These are phyloP conservation scores for Rhyacophila evoluta DNA, from an alignment of 2,888 invertebrate genomes.

Conservation along the genomic window DNA sequence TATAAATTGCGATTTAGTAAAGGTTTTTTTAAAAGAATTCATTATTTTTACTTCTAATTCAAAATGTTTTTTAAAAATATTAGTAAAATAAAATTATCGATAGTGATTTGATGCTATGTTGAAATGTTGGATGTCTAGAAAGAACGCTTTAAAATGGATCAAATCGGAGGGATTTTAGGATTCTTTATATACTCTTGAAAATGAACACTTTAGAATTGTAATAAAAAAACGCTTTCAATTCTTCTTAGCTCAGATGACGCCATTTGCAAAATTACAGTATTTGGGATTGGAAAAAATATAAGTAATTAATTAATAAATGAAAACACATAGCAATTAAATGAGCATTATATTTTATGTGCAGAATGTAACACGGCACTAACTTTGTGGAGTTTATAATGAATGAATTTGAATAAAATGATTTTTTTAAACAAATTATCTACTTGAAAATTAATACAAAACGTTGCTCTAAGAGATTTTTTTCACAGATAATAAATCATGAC, in stretches of 20 bases:
- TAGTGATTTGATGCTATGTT: no score
- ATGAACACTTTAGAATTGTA: neutral
- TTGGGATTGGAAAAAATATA: neutral
- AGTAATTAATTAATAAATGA: conserved; percentile 19
- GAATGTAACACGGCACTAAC: neutral
- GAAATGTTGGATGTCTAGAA: neutral
- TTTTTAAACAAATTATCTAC: no score
- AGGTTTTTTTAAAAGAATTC: no score
- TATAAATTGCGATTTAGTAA: no score
- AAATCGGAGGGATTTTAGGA: neutral
- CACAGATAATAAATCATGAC: no score
- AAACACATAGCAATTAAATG: conserved; percentile 16
- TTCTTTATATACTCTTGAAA: neutral
- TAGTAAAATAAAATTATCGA: no score
- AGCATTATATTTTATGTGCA: neutral
- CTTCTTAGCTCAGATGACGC: neutral
- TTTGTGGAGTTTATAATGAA: neutral
- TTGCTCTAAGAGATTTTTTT: no score
- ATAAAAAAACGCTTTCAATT: neutral
- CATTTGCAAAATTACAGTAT: neutral
- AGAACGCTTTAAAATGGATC: conserved; percentile 19
- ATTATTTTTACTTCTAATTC: no score
- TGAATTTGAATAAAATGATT: no score
- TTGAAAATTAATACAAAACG: no score
- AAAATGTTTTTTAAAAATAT: no score